Conservation (phyloP, 2,113 vertebrate genomes). For the Orycteropus afer region DNA sequence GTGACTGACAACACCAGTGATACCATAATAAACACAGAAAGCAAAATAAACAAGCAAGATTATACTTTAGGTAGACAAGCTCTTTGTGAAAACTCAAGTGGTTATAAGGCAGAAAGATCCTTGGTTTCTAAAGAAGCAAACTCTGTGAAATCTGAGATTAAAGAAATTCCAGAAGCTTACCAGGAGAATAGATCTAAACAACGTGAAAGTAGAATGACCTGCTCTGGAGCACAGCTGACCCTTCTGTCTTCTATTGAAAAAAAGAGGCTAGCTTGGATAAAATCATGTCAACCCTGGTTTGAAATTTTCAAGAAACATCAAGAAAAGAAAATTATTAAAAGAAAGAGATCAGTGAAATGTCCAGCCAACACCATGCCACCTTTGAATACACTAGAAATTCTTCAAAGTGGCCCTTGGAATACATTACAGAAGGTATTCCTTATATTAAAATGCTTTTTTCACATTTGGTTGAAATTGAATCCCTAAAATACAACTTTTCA, state of each 20-base stretch:
- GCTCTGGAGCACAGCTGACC: neutral
- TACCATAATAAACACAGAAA: constrained; percentile 17
- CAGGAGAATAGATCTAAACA: neutral
- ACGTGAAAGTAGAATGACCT: neutral
- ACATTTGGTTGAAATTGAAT: neutral
- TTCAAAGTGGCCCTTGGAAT: constrained; percentile 85
- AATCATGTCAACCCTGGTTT: constrained; percentile 89
- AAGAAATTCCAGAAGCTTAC: constrained; percentile 42
- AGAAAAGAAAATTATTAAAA: constrained; percentile 80
- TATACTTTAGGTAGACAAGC: neutral
- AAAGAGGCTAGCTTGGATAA: constrained; percentile 92
- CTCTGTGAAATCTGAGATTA: constrained; percentile 45
- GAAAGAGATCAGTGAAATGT: constrained; percentile 76
- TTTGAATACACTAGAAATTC: constrained; percentile 85
- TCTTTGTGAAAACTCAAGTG: neutral
- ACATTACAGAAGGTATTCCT: constrained; percentile 90
- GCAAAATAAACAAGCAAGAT: neutral
- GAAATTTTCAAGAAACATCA: constrained; percentile 87
- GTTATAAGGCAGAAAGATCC: neutral
- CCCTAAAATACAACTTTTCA: neutral
- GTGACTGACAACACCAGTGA: neutral
- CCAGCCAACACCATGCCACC: constrained; percentile 81
- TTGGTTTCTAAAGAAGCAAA: constrained; percentile 57
- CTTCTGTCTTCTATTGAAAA: constrained; percentile 86
- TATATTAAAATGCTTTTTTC: neutral